Conservation (phyloP, 2,888 invertebrate genomes). For the Minunthozetes semirufus region DNA sequence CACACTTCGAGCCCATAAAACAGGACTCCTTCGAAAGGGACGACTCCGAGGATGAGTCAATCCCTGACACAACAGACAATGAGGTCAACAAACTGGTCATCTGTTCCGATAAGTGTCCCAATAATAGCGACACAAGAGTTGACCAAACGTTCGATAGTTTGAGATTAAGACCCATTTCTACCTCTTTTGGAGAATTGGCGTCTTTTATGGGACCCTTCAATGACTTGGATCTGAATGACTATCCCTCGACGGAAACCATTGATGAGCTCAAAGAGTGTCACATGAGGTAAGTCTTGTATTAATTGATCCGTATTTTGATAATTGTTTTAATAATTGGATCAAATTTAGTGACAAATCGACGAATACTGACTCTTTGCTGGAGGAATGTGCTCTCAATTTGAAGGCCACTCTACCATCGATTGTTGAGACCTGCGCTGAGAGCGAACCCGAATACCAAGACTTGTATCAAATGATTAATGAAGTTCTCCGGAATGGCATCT, state of each 20-base stretch:
- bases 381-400: not conserved
- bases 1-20: conserved; percentile 75
- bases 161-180: not conserved
- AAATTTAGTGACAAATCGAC: conserved; percentile 35
- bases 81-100: conserved; percentile 22
- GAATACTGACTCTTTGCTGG: conserved; percentile 28
- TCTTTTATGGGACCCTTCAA: conserved; percentile 30
- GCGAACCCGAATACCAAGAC: conserved; percentile 23
- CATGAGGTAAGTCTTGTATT: conserved; percentile 12
- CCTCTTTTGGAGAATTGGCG: conserved; percentile 32
- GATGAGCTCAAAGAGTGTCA: not conserved
- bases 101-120: conserved; percentile 31
- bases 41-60: conserved; percentile 5
- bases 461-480: conserved; percentile 15
- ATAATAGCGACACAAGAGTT: not conserved
- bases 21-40: conserved; percentile 46
- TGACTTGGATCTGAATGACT: not conserved
- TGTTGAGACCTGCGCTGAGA: not conserved
- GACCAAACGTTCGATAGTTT: not conserved
- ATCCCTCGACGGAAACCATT: not conserved
- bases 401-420: conserved; percentile 3
- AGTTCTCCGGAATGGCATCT: conserved; percentile 10
- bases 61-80: not conserved
- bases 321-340: not conserved
- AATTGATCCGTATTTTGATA: not conserved